These are phyloP conservation scores for Pycnomerus fuliginosus DNA, from an alignment of 2,888 invertebrate genomes.

Conservation along the genomic window DNA sequence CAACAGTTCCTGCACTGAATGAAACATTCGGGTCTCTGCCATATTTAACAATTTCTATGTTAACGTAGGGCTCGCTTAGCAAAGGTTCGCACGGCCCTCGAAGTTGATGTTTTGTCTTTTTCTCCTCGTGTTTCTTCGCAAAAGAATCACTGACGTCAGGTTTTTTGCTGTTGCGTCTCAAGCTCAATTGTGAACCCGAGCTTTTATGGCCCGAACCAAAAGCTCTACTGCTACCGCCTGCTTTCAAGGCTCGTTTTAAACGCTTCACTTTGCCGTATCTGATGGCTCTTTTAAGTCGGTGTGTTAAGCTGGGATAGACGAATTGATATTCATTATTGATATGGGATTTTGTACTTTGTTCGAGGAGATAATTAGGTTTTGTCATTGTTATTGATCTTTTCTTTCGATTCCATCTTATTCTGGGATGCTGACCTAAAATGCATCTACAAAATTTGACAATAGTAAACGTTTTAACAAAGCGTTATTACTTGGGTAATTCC, in stretches of 20 bases:
- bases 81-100: slow-evolving; percentile 70
- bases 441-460: slow-evolving; percentile 57
- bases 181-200: slow-evolving; percentile 39
- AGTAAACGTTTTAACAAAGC: neutral
- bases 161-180: slow-evolving; percentile 38
- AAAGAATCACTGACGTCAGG: slow-evolving; percentile 34
- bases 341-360: slow-evolving; percentile 45
- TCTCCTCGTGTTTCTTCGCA: slow-evolving; percentile 28
- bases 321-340: too few relatives aligned
- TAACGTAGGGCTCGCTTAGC: slow-evolving; percentile 64
- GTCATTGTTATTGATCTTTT: slow-evolving; percentile 61
- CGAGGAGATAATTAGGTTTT: too few relatives aligned
- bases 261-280: too few relatives aligned
- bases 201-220: slow-evolving; percentile 44
- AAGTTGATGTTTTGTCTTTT: slow-evolving; percentile 41
- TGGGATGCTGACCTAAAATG: slow-evolving; percentile 81
- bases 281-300: too few relatives aligned
- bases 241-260: slow-evolving; percentile 40
- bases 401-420: slow-evolving; percentile 77
- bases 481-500: slow-evolving; percentile 70
- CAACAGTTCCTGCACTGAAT: slow-evolving; percentile 74
- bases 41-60: slow-evolving; percentile 69
- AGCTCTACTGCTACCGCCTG: slow-evolving; percentile 45
- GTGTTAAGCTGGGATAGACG: too few relatives aligned
- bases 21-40: slow-evolving; percentile 71